These are phyloP conservation scores for Brachionus asplanchnoidis DNA, from an alignment of 1,140 invertebrate species.

Conservation along the genomic window DNA sequence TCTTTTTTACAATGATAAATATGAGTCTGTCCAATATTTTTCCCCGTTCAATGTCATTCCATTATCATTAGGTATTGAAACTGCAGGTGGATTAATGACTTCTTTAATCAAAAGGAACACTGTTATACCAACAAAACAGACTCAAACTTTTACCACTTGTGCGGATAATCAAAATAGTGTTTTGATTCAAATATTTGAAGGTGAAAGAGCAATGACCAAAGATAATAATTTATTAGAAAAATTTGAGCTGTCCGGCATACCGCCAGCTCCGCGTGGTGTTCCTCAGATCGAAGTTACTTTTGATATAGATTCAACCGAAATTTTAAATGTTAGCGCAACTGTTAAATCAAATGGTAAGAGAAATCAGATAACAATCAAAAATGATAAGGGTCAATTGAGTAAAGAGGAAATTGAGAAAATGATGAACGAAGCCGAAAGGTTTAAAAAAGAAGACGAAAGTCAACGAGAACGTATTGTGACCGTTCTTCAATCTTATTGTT, in stretches of 20 bases:
- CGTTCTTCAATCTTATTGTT: slow-evolving; percentile 89
- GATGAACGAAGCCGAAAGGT: slow-evolving; percentile 93
- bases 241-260: slow-evolving; percentile 87
- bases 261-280: slow-evolving; percentile 86
- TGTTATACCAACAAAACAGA: slow-evolving; percentile 89
- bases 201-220: slow-evolving; percentile 64
- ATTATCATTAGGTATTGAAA: slow-evolving; percentile 90
- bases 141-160: slow-evolving; percentile 91
- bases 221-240: slow-evolving; percentile 79
- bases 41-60: slow-evolving; percentile 87
- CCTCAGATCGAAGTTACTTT: slow-evolving; percentile 71
- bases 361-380: slow-evolving; percentile 96
- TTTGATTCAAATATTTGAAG: slow-evolving; percentile 70
- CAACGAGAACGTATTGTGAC: slow-evolving; percentile 69
- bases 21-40: slow-evolving; percentile 82
- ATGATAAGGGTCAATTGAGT: slow-evolving; percentile 85
- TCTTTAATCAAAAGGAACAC: slow-evolving; percentile 89
- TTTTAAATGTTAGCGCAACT: slow-evolving; percentile 58
- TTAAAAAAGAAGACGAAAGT: slow-evolving; percentile 79
- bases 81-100: slow-evolving; percentile 93
- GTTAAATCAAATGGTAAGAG: slow-evolving; percentile 79
- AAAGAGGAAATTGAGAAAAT: slow-evolving; percentile 96
- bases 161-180: slow-evolving; percentile 87
- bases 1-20: slow-evolving; percentile 87
- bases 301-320: slow-evolving; percentile 63